Base-by-base conservation (phyloP, 2,888 invertebrate genomes). In the Galerucella pusilla region DNA sequence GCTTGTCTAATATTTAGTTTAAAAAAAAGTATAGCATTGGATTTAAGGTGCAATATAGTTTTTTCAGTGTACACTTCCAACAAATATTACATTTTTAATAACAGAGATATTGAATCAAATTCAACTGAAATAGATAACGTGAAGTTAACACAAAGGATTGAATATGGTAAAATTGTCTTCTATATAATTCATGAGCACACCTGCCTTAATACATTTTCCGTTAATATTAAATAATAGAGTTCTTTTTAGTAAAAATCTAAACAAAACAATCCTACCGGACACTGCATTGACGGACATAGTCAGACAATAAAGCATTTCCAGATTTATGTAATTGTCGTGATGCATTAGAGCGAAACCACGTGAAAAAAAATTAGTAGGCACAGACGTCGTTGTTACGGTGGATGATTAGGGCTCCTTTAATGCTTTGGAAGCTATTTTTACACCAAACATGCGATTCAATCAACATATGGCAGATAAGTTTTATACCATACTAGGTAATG, bases 311-410 rank as follows among this genome's bases (percentile, higher is more conserved):
- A 78, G 77, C 79, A 80, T 81, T 82, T 80, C 73, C 81, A 82
- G 82, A 83, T 83, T 83, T 83, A 78, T 76, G 80, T 79, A 81
- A 82, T 82, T 82, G 81, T 81, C 77, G 79, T 54, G 16, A 71
- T 66, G 72, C 78, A 77, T 66, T 75, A 77, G 76, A 80, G 75
- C 80, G 79, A 75, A 66, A 73, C 72, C 67, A 64, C 67, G 64
- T 69, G 45, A 59, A 61, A 73, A 75, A 42, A 74, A 75, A 73
- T 69, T 69, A 52, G 65, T 69, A 63, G 61, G 69, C 66, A 69
- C 68, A 68, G 61, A 69, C 59, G 49, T 52, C 77, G 75, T 64
- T 75, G 78, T 78, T 75, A 59, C 78, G 75, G 70, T 76, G 28
- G 69, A 49, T 76, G 73, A 54, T 65, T 70, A 66, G 71, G 75